Base-by-base conservation (phyloP, 2,888 invertebrate genomes). In the Dicranocentrus wangi region DNA sequence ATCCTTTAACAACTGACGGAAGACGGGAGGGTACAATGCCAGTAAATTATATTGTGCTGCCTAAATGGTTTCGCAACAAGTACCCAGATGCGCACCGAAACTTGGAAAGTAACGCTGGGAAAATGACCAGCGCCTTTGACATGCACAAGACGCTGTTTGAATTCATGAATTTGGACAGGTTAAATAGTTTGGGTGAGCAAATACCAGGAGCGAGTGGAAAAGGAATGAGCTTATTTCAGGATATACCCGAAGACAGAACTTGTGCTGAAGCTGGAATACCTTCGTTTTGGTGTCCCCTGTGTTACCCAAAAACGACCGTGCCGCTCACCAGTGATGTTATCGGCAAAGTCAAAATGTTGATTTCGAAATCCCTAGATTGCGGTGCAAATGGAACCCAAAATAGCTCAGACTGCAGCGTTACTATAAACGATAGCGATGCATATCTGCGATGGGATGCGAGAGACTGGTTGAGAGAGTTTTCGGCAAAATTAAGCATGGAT, bases 1-100 rank as follows among this genome's bases (percentile, higher is more conserved):
- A 92, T 43, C 90, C 96, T 13, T 90, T 91, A 85, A 96, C 97
- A 0, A 94, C 94, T 88, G 95, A 96, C 47, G 90, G 90, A 0
- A 88, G 89, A 87, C 90, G 97, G 87, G 97, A 97, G 88, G 97
- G 96, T 88, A 92, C 96, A 65, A 90, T 96, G 76, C 97, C 98
- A 0, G 92, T 96, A 84, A 90, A 95, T 27, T 93, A 93, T 86
- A 88, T 95, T 0, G 88, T 92, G 2, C 88, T 95, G 79, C 97
- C 97, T 0, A 88, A 90, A n/a, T 93, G 93, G 90, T 76, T 79
- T 43, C 8, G 47, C 2, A 28, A 21, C 2, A 66, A 51, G 43
- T 82, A 51, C 23, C 63, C 76, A 10, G n/a, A 42, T 8, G 93
- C 94, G 0, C 90, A 92, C 84, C 87, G 89, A 0, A 94, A 94